Evolutionary conservation across 2,888 invertebrate genomes (phyloP), one percentile per base, ranked within the genome.

Genomic region (Spodoptera picta): DNA sequence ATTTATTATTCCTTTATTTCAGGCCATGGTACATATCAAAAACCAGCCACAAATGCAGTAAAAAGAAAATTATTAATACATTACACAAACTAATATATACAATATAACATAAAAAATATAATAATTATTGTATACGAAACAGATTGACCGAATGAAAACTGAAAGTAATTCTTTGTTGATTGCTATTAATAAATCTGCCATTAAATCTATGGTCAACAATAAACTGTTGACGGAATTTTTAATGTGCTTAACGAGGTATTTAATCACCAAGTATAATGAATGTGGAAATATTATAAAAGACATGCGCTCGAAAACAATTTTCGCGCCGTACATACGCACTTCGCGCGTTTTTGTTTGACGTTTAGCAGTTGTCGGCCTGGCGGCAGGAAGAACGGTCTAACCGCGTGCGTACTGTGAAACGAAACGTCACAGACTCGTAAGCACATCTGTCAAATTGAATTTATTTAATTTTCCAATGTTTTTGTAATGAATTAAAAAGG

Each of bases 331-430:
- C 43, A 55, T 72, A 80, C 80, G 77, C 78, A 81, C 80, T 86
- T 89, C 81, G 85, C 86, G 84, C 86, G 83, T 81, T 78, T 80
- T 81, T 75, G 75, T 84, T 84, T 75, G 70, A 72, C 72, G 71
- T 74, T 86, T 85, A 86, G 87, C 91, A 92, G 92, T 92, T 91
- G 90, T 90, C 87, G 86, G 81, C 80, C 83, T 87, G 91, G 85
- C 88, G 85, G 88, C 89, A 82, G 68, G 78, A 75, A 81, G 86
- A 85, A 82, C 83, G 87, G 89, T 86, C 80, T 68, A 65, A 69
- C 65, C 74, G 79, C 60, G 73, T 79, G 67, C 71, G 76, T 75
- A 73, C 77, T 81, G 87, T 86, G 77, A 85, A 90, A 90, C 89
- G 89, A 86, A 92, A 91, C 91, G 91, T 87, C 81, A 85, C 77